A percentile compares a stretch with the other conserved stretches of the same genome.
These are phyloP conservation scores for Poecile atricapillus DNA, from an alignment of 2,113 vertebrate species.

Conservation along the genomic window DNA sequence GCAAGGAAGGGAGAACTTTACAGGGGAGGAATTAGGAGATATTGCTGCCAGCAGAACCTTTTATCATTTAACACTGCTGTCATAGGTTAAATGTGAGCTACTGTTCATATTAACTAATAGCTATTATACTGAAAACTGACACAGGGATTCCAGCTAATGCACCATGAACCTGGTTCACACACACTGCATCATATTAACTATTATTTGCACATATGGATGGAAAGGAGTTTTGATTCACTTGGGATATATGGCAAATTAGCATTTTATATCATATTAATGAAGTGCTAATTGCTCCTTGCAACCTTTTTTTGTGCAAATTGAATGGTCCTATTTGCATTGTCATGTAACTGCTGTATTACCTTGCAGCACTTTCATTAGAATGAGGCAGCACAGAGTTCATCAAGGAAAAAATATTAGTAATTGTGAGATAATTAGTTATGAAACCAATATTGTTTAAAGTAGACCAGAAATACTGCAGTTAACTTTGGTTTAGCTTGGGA, in stretches of 20 bases:
- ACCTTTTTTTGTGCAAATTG: conserved; percentile 64
- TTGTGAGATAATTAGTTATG: conserved; percentile 48
- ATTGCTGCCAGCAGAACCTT: conserved; percentile 13
- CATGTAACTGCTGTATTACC: conserved; percentile 18
- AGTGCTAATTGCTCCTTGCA: conserved; percentile 69
- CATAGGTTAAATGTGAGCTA: conserved; percentile 21
- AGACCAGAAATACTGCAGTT: neutral
- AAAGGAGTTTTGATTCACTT: conserved; percentile 49
- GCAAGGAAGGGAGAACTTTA: conserved; percentile 24
- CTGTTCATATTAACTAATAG: conserved; percentile 60
- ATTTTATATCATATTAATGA: conserved; percentile 73
- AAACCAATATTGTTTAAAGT: neutral
- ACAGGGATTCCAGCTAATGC: conserved; percentile 37
- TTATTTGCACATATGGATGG: conserved; percentile 21
- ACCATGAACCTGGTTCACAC: neutral
- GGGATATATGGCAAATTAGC: conserved; percentile 64
- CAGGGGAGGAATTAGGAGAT: neutral
- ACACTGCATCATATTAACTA: conserved; percentile 6
- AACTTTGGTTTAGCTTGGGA: neutral
- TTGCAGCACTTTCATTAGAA: conserved; percentile 35
- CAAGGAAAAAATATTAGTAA: conserved; percentile 35
- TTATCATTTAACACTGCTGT: conserved; percentile 22
- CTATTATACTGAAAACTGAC: conserved; percentile 51
- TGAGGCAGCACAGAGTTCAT: conserved; percentile 38
- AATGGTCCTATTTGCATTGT: conserved; percentile 46